These are phyloP conservation scores for zebrafish (Danio rerio) DNA, from an alignment of 2,113 vertebrate genomes.

Conservation along the genomic window GRCz12tu NC_133192.1:45931001-45931500, in stretches of 20 bases:
- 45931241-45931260: no score
- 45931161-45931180: no score
- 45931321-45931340: not conserved
- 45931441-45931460: constrained; percentile 77
- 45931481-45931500: constrained; percentile 85
- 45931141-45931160: no score
- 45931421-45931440: constrained; percentile 71
- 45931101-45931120: not conserved
- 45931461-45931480: constrained; percentile 81
- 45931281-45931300: not conserved
- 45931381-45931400: constrained; percentile 59
- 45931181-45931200: no score
- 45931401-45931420: constrained; percentile 75
- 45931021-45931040: no score
- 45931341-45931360: not conserved
- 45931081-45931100: not conserved
- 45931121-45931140: not conserved
- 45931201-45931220: no score
- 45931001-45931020: not conserved
- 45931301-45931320: not conserved
- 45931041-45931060: not conserved
- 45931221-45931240: no score
- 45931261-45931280: no score
- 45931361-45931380: constrained; percentile 19
- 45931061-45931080: not conserved